Conservation (phyloP, 1,140 invertebrate species). For the Thaumetopoea pityocampa region DNA sequence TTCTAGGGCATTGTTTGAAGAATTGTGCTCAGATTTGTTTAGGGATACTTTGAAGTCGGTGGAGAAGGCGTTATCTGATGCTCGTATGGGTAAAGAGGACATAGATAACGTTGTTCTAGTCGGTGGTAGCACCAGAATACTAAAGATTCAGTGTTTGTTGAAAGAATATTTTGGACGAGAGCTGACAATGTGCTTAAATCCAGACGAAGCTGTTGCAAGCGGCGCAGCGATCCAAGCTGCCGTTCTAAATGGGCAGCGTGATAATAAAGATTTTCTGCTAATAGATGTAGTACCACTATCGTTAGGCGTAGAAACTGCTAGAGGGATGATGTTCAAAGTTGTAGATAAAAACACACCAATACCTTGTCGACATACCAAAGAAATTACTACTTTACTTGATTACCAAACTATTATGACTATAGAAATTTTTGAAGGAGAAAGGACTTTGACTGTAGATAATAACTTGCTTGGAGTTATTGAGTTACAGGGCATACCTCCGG, state of each 20-base stretch:
- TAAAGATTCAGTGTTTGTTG: constrained; percentile 72
- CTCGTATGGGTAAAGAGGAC: constrained; percentile 78
- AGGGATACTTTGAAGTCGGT: constrained; percentile 49
- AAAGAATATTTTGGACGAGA: constrained; percentile 58
- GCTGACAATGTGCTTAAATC: constrained; percentile 69
- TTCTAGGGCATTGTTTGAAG: constrained; percentile 62
- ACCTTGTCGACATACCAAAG: constrained; percentile 63
- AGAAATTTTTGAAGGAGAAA: constrained; percentile 56
- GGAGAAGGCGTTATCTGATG: constrained; percentile 77
- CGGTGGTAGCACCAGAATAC: constrained; percentile 82
- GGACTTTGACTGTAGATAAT: constrained; percentile 48
- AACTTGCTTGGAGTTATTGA: constrained; percentile 50
- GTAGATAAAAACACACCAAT: constrained; percentile 82
- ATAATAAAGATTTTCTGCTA: constrained; percentile 70
- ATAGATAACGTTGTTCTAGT: constrained; percentile 84
- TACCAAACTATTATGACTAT: constrained; percentile 53
- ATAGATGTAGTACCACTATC: constrained; percentile 77
- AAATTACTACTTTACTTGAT: constrained; percentile 52
- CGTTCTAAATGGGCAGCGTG: constrained; percentile 63
- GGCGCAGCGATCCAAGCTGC: constrained; percentile 74
- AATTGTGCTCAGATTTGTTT: constrained; percentile 74
- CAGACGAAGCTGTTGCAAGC: constrained; percentile 72
- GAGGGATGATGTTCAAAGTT: constrained; percentile 80
- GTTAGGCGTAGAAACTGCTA: constrained; percentile 78
- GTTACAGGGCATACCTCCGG: constrained; percentile 45